These are phyloP conservation scores for Imbricaverruca yamaguchii DNA, from an alignment of 2,888 invertebrate genomes.

Conservation along the genomic window DNA sequence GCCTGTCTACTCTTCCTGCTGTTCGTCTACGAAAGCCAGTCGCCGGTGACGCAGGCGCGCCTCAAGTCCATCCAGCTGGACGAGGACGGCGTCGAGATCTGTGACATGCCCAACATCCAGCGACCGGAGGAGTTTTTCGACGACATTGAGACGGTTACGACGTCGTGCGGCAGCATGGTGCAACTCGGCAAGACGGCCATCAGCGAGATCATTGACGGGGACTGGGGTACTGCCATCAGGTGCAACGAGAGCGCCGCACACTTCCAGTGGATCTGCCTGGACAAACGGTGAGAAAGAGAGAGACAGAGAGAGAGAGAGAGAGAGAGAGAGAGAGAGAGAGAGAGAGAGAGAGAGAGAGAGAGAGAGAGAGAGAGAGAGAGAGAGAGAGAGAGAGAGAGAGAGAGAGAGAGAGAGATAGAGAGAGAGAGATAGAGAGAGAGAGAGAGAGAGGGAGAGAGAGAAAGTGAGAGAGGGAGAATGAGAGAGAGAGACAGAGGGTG, in stretches of 20 bases:
- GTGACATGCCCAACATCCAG: neutral
- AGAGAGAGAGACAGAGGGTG: too few species aligned
- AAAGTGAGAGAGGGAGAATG: too few species aligned
- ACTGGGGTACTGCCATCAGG: neutral
- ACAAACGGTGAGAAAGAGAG: neutral
- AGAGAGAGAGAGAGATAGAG: too few species aligned
- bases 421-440: too few species aligned
- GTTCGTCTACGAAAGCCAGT: neutral
- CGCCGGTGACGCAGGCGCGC: neutral
- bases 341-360: too few species aligned
- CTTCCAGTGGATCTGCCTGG: constrained; percentile 18
- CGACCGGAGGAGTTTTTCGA: constrained; percentile 19
- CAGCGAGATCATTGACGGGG: neutral
- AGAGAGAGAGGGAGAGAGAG: neutral
- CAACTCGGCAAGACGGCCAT: constrained; percentile 9
- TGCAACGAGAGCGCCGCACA: neutral
- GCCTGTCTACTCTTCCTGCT: neutral
- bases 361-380: too few species aligned
- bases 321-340: too few species aligned
- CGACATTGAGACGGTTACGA: constrained; percentile 19
- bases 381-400: too few species aligned
- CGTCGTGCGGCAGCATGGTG: neutral
- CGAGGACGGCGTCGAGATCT: constrained; percentile 6
- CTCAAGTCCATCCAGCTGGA: neutral
- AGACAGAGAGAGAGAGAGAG: neutral